Evolutionary conservation across 92 coral and sea anemone species (phyloP).

Genomic region (Anthopleura xanthogrammica): DNA sequence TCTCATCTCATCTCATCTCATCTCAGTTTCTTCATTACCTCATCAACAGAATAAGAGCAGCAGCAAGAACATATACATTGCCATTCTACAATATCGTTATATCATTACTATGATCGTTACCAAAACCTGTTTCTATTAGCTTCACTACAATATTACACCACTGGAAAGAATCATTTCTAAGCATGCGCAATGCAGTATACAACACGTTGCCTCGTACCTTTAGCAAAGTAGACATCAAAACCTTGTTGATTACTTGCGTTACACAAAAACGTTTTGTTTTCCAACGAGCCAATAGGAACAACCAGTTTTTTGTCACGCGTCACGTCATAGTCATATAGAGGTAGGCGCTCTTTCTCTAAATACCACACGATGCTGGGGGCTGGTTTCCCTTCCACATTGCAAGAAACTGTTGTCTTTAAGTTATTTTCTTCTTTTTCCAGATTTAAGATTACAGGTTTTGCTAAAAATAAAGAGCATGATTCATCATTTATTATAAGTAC

Average conservation of each 20-base stretch:
- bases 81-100: no score
- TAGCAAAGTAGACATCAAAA: constrained; percentile 56
- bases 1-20: no score
- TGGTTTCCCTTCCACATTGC: constrained; percentile 72
- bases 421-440: neutral
- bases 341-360: constrained; percentile 51
- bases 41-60: no score
- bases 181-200: no score
- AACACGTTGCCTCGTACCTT: constrained; percentile 49
- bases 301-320: constrained; percentile 42
- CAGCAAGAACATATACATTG: no score
- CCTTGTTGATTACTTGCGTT: constrained; percentile 72
- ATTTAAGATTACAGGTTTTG: constrained; percentile 17
- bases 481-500: no score
- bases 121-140: no score
- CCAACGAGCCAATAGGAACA: constrained; percentile 47
- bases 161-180: no score
- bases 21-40: no score
- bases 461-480: neutral
- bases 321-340: constrained; percentile 54
- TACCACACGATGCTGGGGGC: constrained; percentile 71
- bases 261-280: constrained; percentile 63
- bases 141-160: no score
- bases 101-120: no score
- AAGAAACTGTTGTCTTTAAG: constrained; percentile 30